Evolutionary conservation across 2,113 vertebrate species (phyloP), one percentile per base, ranked within the genome.

Genomic region (Sardina pilchardus): DNA sequence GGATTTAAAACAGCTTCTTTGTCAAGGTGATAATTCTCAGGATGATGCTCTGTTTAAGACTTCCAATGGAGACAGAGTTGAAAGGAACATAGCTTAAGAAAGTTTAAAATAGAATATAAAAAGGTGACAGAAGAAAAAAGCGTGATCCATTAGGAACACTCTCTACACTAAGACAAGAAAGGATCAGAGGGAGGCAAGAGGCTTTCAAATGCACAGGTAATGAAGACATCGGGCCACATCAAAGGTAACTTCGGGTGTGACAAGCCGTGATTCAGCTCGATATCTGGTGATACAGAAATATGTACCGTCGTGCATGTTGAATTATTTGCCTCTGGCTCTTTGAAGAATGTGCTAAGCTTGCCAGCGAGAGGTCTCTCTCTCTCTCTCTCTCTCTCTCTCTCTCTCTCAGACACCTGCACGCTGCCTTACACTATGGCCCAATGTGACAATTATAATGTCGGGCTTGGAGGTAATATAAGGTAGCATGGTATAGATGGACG

Each of bases 241-340:
- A 78, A 78, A 78, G 71, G 2, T 12, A 36, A 78, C 71, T 78
- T 39, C 16, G 30, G 71, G 30, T 17, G 71, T 78, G 71, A 78
- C 71, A 78, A 36, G 30, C 71, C 14, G 71, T 78, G 71, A 78
- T 78, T 39, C 26, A 78, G 71, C 71, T 78, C 71, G 10, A 78
- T 78, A 34, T 78, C 14, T 78, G 71, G 26, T 78, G 34, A 36
- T 78, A 14, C 34, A 78, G 71, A 78, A 78, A 78, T 78, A 78
- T 36, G 71, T 34, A 78, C 71, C 53, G 24, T 59, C 71, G 36
- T 36, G 30, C 71, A 78, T 36, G 14, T 34, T 34, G 71, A 75
- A 75, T 75, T 75, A 75, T 75, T 78, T 78, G 26, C 71, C 71
- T 36, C 12, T 36, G 63, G n/a, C 14, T 36, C 14, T 39, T 78